Base-by-base conservation (phyloP, 2,797 vertebrate genomes). In the Loriculus beryllinus region DNA sequence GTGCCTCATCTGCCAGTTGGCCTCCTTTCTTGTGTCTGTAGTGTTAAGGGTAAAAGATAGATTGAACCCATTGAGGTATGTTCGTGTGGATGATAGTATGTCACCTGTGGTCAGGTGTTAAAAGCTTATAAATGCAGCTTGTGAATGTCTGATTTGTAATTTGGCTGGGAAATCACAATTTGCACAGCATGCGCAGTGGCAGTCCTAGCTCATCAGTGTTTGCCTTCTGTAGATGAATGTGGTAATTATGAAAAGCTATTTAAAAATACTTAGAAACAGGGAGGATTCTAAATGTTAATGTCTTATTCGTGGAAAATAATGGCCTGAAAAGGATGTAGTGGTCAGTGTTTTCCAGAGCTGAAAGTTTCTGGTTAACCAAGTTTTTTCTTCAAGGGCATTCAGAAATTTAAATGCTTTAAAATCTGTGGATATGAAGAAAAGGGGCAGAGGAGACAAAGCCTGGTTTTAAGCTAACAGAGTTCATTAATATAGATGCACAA, bases 1-100 rank as follows among this genome's bases (percentile, higher is more conserved):
- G 19, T 52, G 39, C 21, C 49, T 14, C 14, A 2, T 1, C 1
- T 37, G 29, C 51, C 75, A 72, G 0, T 0, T 10, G 35, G 49
- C 49, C 28, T 81, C 31, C 20, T 84, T 52, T 57, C 43, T 31
- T 20, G 3, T 5, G 0, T 21, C 16, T 60, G 43, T 42, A 63
- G 40, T 29, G 10, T 59, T 3, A 3, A 45, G 49, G 25, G 26
- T 77, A 28, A 63, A 65, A 86, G 45, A 25, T 6, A 64, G 31
- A 19, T 22, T 21, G 65, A 85, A 88, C 18, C 20, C 10, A 1
- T 25, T 29, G 56, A 56, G 64, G 13, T 63, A 3, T 31, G 64
- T 74, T 71, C 21, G 52, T 25, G n/a, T 60, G 47, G 28, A 62
- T 63, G 6, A 75, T 26, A 22, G 3, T 19, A 4, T 20, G 45